Conservation (phyloP, 2,113 vertebrate species). For the Lophius piscatorius region DNA sequence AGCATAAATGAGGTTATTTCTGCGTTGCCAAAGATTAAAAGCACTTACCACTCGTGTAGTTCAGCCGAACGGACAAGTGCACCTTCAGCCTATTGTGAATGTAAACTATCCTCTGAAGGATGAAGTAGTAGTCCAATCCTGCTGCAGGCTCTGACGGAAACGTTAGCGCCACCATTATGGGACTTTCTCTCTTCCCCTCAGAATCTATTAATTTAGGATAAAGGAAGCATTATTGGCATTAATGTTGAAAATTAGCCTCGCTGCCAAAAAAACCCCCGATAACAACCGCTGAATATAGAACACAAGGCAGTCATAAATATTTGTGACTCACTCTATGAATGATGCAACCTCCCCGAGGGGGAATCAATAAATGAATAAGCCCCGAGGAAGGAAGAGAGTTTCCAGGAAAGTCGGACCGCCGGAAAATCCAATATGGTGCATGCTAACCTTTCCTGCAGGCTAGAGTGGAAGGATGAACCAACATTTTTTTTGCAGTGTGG, state of each 20-base stretch:
- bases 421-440: conserved; percentile 69
- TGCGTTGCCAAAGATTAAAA: conserved; percentile 55
- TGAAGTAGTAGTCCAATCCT: conserved; percentile 30
- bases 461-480: conserved; percentile 10
- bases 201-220: conserved; percentile 47
- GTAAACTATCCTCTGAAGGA: conserved; percentile 26
- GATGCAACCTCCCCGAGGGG: conserved; percentile 39
- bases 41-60: conserved; percentile 57
- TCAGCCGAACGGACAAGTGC: conserved; percentile 67
- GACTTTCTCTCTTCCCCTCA: conserved; percentile 18
- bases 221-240: conserved; percentile 23
- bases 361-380: conserved; percentile 67
- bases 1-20: conserved; percentile 62
- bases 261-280: conserved; percentile 3
- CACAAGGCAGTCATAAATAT: conserved; percentile 43
- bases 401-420: conserved; percentile 62
- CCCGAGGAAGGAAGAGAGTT: conserved; percentile 49
- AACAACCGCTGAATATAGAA: conserved; percentile 15
- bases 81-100: conserved; percentile 54
- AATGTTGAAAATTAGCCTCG: conserved; percentile 39
- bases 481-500: conserved; percentile 15
- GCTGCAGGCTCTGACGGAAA: conserved; percentile 26
- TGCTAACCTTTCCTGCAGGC: conserved; percentile 42
- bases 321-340: conserved; percentile 45
- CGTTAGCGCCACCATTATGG: conserved; percentile 5